Evolutionary conservation across 2,797 vertebrate genomes (phyloP), one percentile per base, ranked within the genome.

Genomic region (Lutjanus argentimaculatus): DNA sequence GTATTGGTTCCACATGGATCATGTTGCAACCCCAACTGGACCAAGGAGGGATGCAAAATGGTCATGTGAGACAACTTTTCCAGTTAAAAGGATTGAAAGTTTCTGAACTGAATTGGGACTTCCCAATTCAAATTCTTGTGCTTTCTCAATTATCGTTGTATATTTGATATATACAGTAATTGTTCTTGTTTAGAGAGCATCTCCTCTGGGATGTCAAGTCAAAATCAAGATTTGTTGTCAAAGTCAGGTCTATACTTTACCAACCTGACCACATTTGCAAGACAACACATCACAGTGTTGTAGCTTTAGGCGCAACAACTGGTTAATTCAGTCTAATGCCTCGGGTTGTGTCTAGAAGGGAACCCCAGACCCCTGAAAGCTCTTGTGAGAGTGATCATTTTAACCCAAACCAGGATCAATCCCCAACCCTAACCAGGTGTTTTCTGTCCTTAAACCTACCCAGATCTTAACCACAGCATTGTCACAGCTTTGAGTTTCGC

Each of bases 141-240:
- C 30, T 83, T 66, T 67, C 51, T 13, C 30, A 14, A 67, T 46
- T 52, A 25, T 36, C 11, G 13, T n/a, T 21, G 40, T 21, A 67
- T 25, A 22, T 62, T 62, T 78, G 55, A 65, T 45, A 17, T 65
- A 6, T 2, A 69, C 36, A 72, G 22, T 22, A 15, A 58, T 67
- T 51, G 11, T 51, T 62, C 43, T 46, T 55, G 51, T 70, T 69
- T 19, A 25, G 6, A 67, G 7, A 72, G 21, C 16, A 21, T 63
- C 72, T 72, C 45, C 57, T 64, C 46, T 57, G 63, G 19, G 65
- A 65, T 11, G 10, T 68, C 9, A 14, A 43, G 56, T 79, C 57
- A 71, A 67, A 77, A 43, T 79, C 64, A 57, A 65, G 61, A 21
- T 82, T 57, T 77, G 45, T 69, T 40, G 66, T 68, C 6, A 2